These are phyloP conservation scores for Agonopterix subpropinquella DNA, from an alignment of 2,888 invertebrate species.

Conservation along the genomic window DNA sequence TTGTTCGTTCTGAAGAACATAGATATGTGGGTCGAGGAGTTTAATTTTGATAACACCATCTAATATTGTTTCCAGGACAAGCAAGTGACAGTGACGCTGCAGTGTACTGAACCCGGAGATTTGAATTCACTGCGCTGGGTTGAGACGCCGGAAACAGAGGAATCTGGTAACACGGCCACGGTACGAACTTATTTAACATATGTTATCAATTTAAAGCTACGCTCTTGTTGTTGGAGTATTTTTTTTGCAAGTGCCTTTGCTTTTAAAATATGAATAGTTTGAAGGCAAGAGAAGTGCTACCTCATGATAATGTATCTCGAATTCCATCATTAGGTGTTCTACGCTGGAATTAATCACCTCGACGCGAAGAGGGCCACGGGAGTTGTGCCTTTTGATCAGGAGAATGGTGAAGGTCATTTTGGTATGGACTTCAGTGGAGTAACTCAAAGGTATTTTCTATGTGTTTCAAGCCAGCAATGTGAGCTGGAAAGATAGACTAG, in stretches of 20 bases:
- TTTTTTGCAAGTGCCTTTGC: no score
- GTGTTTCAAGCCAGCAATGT: no score
- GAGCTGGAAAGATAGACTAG: no score
- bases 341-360: constrained; percentile 20
- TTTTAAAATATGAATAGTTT: not conserved
- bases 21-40: not conserved
- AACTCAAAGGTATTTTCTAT: constrained; percentile 13
- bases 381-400: constrained; percentile 8
- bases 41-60: not conserved
- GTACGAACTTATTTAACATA: no score
- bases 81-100: constrained; percentile 13
- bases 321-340: constrained; percentile 11
- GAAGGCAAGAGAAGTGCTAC: not conserved
- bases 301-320: not conserved
- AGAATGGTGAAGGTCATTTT: constrained; percentile 13
- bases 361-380: constrained; percentile 29
- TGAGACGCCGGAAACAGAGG: constrained; percentile 17
- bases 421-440: constrained; percentile 50
- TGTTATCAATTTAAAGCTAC: no score
- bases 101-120: constrained; percentile 23
- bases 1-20: no score
- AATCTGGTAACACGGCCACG: constrained; percentile 18
- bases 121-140: constrained; percentile 34
- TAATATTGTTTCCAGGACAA: constrained; percentile 17
- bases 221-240: no score